Evolutionary conservation across 64 coral and sea anemone species (phyloP).

Genomic region (Actinia tenebrosa): DNA sequence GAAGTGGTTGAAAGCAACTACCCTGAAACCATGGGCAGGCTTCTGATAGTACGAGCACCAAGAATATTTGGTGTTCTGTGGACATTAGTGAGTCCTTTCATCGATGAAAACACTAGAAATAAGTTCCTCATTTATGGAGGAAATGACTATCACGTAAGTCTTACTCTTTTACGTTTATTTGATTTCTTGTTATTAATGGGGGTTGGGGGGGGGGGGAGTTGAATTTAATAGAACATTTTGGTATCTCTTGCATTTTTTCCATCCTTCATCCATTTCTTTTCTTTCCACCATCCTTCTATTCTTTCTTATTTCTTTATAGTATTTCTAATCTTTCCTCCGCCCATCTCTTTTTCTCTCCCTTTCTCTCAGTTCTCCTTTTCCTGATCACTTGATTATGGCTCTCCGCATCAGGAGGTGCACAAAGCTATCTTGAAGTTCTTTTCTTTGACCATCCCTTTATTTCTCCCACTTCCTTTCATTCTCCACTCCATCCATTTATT

Average conservation of each 20-base stretch:
- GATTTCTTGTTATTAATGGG: too few species aligned
- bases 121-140: slow-evolving; percentile 99
- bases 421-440: not conserved
- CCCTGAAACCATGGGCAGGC: slow-evolving; percentile 94
- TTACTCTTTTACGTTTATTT: not conserved
- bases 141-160: slow-evolving; percentile 89
- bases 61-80: slow-evolving; percentile 97
- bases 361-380: not conserved
- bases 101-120: slow-evolving; percentile 98
- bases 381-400: too few species aligned
- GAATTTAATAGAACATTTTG: not conserved
- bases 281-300: not conserved
- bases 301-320: too few species aligned
- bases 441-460: not conserved
- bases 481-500: not conserved
- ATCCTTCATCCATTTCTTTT: not conserved
- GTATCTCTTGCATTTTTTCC: not conserved
- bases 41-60: slow-evolving; percentile 94
- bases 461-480: not conserved
- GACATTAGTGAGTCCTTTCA: slow-evolving; percentile 98
- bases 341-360: not conserved
- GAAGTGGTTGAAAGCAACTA: slow-evolving; percentile 97
- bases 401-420: too few species aligned
- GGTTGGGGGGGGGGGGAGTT: too few species aligned
- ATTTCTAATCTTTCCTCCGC: not conserved